Conservation (phyloP, 2,888 invertebrate genomes). For the Agrotis exclamationis region DNA sequence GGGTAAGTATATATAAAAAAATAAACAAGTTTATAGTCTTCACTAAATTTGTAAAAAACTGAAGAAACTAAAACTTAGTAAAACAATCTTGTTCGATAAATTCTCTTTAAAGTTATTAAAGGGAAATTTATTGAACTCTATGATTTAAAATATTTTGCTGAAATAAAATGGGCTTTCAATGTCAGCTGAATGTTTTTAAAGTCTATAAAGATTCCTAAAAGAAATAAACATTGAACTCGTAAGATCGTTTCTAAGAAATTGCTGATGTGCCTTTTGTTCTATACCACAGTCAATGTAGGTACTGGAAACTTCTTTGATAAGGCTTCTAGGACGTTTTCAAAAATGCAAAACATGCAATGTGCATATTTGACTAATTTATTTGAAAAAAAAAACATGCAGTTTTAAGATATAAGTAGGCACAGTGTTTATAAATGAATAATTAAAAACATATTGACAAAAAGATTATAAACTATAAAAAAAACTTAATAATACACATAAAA, state of each 20-base stretch:
- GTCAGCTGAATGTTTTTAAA: constrained; percentile 25
- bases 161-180: constrained; percentile 14
- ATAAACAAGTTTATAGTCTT: neutral
- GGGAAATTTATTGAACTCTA: constrained; percentile 22
- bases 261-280: neutral
- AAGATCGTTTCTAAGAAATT: neutral
- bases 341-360: too few relatives aligned
- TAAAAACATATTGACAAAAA: too few relatives aligned
- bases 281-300: neutral
- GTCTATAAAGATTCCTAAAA: constrained; percentile 11
- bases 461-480: too few relatives aligned
- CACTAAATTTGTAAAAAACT: neutral
- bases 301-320: neutral
- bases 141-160: constrained; percentile 27
- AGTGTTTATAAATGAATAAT: too few relatives aligned
- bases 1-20: too few relatives aligned
- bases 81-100: constrained; percentile 19
- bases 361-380: too few relatives aligned
- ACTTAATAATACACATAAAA: too few relatives aligned
- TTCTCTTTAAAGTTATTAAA: constrained; percentile 16
- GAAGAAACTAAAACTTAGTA: neutral
- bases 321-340: neutral
- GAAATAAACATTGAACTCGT: constrained; percentile 14
- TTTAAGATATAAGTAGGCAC: too few relatives aligned
- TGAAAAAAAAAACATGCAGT: too few relatives aligned